A percentile compares a stretch with the other conserved stretches of the same genome.
Evolutionary conservation across 2,888 invertebrate genomes (phyloP).

Genomic region (Drosophila flavopinicola): DNA sequence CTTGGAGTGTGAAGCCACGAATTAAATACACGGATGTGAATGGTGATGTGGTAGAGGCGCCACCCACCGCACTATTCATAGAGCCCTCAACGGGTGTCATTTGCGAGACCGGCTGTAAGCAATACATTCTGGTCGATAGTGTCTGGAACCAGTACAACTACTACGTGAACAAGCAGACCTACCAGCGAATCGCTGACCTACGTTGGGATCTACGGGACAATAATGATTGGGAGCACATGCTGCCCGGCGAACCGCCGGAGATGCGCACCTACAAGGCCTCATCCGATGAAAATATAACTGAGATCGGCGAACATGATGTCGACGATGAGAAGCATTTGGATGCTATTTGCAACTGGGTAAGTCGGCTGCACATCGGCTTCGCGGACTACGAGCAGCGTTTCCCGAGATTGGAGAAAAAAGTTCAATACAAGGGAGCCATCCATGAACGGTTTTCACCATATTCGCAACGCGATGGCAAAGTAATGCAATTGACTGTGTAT

Average conservation of each 20-base stretch:
- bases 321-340: slow-evolving; percentile 89
- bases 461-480: slow-evolving; percentile 88
- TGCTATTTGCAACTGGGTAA: slow-evolving; percentile 91
- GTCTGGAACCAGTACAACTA: slow-evolving; percentile 95
- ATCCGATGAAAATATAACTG: slow-evolving; percentile 85
- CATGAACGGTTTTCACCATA: slow-evolving; percentile 92
- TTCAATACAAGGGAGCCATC: slow-evolving; percentile 90
- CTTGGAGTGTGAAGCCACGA: slow-evolving; percentile 79
- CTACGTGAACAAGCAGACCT: slow-evolving; percentile 89
- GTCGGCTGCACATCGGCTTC: slow-evolving; percentile 86
- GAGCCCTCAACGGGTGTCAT: slow-evolving; percentile 92
- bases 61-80: slow-evolving; percentile 88
- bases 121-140: slow-evolving; percentile 92
- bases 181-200: slow-evolving; percentile 85
- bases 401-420: slow-evolving; percentile 89
- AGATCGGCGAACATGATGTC: slow-evolving; percentile 83
- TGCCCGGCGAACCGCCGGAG: slow-evolving; percentile 88
- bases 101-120: slow-evolving; percentile 86
- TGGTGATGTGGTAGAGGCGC: slow-evolving; percentile 77
- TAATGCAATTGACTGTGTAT: slow-evolving; percentile 75
- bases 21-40: slow-evolving; percentile 72
- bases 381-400: slow-evolving; percentile 89
- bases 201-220: slow-evolving; percentile 87
- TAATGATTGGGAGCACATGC: slow-evolving; percentile 89
- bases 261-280: slow-evolving; percentile 78